Percentiles rank a stretch among this genome's conserved stretches.
phyloP scores from a whole-genome alignment of 2,888 invertebrate species.

The Eugnorisma glareosa region DNA sequence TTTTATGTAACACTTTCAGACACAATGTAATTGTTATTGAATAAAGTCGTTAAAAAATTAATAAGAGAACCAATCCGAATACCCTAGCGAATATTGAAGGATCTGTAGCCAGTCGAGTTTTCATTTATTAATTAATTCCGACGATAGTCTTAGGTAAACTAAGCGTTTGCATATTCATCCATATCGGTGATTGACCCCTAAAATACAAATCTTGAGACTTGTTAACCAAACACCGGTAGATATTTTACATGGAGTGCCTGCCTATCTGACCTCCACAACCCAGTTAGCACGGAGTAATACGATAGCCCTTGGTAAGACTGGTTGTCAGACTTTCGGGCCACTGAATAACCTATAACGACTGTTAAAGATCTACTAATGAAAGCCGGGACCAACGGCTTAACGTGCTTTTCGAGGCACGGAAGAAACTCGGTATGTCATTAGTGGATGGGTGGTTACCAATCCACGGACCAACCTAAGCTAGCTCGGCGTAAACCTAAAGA shows the following conservation, averaged over 20 bases:
- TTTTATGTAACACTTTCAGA: too few relatives aligned
- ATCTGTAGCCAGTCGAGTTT: slow-evolving; percentile 20
- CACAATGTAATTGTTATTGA: too few relatives aligned
- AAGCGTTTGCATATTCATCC: slow-evolving; percentile 37
- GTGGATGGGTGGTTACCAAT: not conserved
- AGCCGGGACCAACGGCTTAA: not conserved
- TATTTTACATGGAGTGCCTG: not conserved
- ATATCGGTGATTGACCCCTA: not conserved
- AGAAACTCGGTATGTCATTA: not conserved
- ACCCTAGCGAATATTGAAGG: slow-evolving; percentile 17
- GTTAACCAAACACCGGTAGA: not conserved
- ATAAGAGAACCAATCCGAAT: not conserved
- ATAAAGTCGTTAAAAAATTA: too few relatives aligned
- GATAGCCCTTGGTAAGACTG: not conserved
- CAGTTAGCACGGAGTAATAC: not conserved
- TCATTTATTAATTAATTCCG: slow-evolving; percentile 30
- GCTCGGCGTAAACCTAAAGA: not conserved
- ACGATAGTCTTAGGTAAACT: slow-evolving; percentile 3
- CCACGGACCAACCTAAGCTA: not conserved
- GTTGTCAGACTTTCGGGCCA: not conserved
- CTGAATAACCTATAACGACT: not conserved
- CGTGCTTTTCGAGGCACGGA: not conserved
- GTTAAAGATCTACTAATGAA: not conserved
- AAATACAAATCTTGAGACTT: not conserved
- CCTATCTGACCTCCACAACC: not conserved